Base-by-base conservation (phyloP, 2,797 vertebrate genomes). In the Alectoris magna region DNA sequence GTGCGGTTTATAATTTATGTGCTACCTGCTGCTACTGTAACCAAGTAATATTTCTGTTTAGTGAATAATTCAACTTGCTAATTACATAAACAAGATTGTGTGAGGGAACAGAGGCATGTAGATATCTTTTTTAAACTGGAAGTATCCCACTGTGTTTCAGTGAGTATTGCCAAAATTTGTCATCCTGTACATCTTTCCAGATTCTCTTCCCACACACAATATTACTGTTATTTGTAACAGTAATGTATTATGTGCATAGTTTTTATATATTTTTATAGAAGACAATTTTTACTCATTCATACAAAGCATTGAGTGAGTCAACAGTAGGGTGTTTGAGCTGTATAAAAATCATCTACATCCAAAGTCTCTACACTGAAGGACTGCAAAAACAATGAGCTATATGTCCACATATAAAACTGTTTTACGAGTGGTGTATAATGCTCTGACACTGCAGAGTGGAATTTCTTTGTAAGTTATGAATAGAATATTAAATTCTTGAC, bases 41-140 rank as follows among this genome's bases (percentile, higher is more conserved):
- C 67, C 12, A 69, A 59, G 12, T 67, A 73, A 73, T 69, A 91
- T 38, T 3, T 2, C 16, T 64, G 24, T 73, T 91, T 91, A 67
- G 46, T 86, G 70, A 91, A 84, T 73, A 84, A 89, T 80, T 83
- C 43, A 81, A 55, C 39, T 78, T 73, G 46, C 8, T 93, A 92
- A 94, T 92, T 92, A 56, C 58, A 24, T 77, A 72, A 89, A 69
- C 31, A 78, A n/a, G 39, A 26, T 46, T 86, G 36, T 75, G 26
- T 43, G 34, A 44, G 16, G 43, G 55, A 85, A 81, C 24, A 73
- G 72, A 91, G 6, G 21, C 15, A 80, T 75, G 14, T 41, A 68
- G 9, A 6, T 60, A 58, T 22, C 14, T 64, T 49, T 90, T 36
- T 56, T 56, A 48, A 59, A 64, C 22, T 87, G 63, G 18, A 90